These are phyloP conservation scores for Ceratina japonica DNA, from an alignment of 1,140 invertebrate species.

Conservation along the genomic window DNA sequence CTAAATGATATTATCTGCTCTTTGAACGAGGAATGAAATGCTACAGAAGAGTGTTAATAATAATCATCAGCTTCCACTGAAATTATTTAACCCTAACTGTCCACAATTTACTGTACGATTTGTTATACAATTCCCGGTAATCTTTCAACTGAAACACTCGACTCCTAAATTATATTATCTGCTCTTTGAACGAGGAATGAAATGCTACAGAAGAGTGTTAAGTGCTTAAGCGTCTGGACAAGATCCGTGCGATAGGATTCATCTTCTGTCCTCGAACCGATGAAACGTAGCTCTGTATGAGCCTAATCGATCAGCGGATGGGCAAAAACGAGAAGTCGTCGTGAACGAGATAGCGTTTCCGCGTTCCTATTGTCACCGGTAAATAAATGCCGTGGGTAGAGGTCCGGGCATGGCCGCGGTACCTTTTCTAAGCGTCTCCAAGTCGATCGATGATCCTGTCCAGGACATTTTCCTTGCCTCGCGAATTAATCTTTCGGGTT, in stretches of 20 bases:
- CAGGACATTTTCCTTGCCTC: slow-evolving; percentile 12
- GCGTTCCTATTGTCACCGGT: slow-evolving; percentile 26
- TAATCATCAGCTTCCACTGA: too few species aligned
- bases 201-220: not conserved
- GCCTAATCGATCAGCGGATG: not conserved
- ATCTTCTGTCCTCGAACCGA: too few species aligned
- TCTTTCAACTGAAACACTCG: too few species aligned
- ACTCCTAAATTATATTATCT: too few species aligned
- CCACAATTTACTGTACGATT: too few species aligned
- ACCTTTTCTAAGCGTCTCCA: not conserved
- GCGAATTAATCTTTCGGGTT: slow-evolving; percentile 40
- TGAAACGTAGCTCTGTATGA: not conserved
- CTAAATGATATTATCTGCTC: too few species aligned
- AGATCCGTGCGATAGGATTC: too few species aligned
- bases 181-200: not conserved
- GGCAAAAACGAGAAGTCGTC: slow-evolving; percentile 1
- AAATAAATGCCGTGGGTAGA: slow-evolving; percentile 34
- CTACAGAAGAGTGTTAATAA: too few species aligned
- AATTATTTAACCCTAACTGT: not conserved
- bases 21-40: too few species aligned
- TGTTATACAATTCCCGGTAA: too few species aligned
- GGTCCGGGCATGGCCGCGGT: not conserved
- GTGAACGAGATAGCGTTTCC: slow-evolving; percentile 3
- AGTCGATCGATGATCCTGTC: slow-evolving; percentile 22
- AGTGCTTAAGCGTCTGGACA: too few species aligned